Percentiles rank a stretch among this genome's conserved stretches.
These are phyloP conservation scores for Ormyrus thymus DNA, from an alignment of 2,888 invertebrate genomes.

Conservation along the genomic window DNA sequence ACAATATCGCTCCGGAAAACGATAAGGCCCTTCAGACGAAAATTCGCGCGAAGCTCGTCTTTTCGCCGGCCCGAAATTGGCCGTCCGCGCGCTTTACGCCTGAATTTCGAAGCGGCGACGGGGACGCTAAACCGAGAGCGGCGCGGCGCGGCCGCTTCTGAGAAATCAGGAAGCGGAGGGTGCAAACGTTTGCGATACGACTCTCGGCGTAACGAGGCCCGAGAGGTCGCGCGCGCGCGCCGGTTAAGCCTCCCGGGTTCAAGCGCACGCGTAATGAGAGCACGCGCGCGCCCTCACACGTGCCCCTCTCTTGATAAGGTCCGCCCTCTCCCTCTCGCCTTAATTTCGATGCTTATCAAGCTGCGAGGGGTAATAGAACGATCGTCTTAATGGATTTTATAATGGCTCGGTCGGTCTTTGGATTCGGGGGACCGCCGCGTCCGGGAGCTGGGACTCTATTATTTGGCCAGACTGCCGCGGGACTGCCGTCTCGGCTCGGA, in stretches of 20 bases:
- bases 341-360: constrained; percentile 52
- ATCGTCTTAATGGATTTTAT: constrained; percentile 54
- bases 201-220: constrained; percentile 33
- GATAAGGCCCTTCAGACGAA: no score
- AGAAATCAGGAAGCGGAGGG: constrained; percentile 25
- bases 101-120: no score
- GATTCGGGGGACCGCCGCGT: no score
- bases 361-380: constrained; percentile 46
- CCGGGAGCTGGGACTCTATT: no score
- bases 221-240: background rate
- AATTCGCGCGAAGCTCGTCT: no score
- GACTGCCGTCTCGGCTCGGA: no score
- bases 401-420: constrained; percentile 33
- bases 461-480: no score
- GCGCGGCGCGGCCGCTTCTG: background rate
- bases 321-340: background rate
- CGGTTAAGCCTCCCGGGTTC: constrained; percentile 14
- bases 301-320: constrained; percentile 22
- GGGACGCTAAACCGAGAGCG: no score
- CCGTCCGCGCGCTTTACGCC: no score
- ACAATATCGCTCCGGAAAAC: no score
- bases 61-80: no score
- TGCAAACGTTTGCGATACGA: constrained; percentile 52
- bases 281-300: constrained; percentile 30
- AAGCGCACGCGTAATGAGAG: constrained; percentile 47